Conservation (phyloP, 1,140 invertebrate species). For the Periplaneta americana region DNA sequence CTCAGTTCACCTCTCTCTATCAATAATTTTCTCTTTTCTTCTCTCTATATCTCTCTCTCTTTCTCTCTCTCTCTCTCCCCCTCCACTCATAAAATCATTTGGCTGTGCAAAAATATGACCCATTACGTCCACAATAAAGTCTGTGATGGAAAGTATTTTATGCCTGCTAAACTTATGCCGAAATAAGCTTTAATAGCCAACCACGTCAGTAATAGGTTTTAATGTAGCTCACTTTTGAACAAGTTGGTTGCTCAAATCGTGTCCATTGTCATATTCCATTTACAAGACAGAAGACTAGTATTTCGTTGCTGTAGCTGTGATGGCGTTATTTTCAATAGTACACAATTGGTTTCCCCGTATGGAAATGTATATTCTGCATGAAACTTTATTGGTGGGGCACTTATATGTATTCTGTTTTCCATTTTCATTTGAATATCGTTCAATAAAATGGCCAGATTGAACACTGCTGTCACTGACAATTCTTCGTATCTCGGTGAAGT, state of each 20-base stretch:
- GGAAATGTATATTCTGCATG: background rate
- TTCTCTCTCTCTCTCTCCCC: background rate
- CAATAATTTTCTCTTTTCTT: background rate
- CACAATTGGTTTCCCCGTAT: background rate
- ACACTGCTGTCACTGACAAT: too few species aligned
- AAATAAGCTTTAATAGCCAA: background rate
- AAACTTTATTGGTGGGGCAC: too few species aligned
- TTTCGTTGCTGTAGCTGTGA: background rate
- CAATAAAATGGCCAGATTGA: too few species aligned
- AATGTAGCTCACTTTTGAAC: background rate
- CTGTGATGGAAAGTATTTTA: background rate
- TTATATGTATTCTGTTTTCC: too few species aligned
- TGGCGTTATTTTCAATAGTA: background rate
- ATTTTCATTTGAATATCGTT: too few species aligned
- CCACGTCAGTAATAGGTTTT: background rate
- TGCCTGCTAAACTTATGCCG: background rate
- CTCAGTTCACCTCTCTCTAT: background rate
- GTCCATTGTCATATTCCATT: background rate
- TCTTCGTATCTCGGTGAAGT: too few species aligned
- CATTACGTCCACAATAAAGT: background rate
- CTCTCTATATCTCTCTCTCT: background rate
- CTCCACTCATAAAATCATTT: background rate
- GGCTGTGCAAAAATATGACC: background rate
- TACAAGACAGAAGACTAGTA: background rate
- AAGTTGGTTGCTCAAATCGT: background rate